phyloP scores from a whole-genome alignment of 2,797 vertebrate genomes.

The Selene dorsalis region DNA sequence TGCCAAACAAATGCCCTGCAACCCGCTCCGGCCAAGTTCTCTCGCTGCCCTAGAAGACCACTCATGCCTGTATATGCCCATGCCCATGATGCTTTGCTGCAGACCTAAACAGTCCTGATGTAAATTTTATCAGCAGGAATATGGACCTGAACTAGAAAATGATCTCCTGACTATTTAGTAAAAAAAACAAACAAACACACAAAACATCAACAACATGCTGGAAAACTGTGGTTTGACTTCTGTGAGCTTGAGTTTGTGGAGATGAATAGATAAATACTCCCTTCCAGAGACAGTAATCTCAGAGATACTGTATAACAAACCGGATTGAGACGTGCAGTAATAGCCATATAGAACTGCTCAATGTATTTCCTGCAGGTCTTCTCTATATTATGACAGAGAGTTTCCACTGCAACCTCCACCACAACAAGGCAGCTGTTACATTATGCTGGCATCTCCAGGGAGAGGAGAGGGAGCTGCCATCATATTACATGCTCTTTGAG shows the following conservation, averaged over 20 bases:
- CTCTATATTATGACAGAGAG: slow-evolving; percentile 4
- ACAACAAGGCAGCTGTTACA: slow-evolving; percentile 8
- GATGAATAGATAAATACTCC: background rate
- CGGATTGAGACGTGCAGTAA: slow-evolving; percentile 20
- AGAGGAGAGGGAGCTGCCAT: slow-evolving; percentile 15
- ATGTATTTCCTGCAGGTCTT: slow-evolving; percentile 14
- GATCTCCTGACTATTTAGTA: background rate
- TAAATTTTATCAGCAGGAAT: slow-evolving; percentile 43
- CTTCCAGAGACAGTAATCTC: background rate
- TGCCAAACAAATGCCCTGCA: slow-evolving; percentile 35
- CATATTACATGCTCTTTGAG: slow-evolving; percentile 43
- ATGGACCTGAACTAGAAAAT: slow-evolving; percentile 29
- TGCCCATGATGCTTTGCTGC: slow-evolving; percentile 17
- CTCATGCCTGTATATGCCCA: slow-evolving; percentile 31
- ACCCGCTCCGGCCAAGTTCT: slow-evolving; percentile 44
- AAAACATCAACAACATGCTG: slow-evolving; percentile 11
- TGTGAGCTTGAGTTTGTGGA: background rate
- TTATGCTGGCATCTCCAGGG: slow-evolving; percentile 20
- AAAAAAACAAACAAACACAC: background rate
- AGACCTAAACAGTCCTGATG: slow-evolving; percentile 29
- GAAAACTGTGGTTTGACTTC: background rate
- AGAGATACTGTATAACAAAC: slow-evolving; percentile 1
- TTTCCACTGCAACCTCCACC: slow-evolving; percentile 21
- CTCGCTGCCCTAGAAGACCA: slow-evolving; percentile 46
- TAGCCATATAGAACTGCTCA: slow-evolving; percentile 24